Percentiles rank a stretch among this genome's conserved stretches.
Conservation (phyloP, 2,888 invertebrate genomes). For the Lepidochrysops patricia region DNA sequence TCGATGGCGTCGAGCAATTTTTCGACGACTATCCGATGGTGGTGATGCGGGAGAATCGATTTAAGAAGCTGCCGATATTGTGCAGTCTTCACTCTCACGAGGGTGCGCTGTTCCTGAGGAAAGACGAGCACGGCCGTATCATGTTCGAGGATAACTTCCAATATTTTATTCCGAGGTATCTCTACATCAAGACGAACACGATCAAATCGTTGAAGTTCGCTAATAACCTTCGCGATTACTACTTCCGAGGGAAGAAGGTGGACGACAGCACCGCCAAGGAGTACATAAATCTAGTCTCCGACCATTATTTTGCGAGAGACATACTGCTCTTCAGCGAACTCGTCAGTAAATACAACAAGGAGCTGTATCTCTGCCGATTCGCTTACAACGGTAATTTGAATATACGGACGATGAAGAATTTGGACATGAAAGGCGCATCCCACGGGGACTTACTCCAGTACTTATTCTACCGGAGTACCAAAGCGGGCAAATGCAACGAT, state of each 20-base stretch:
- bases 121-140: constrained; percentile 35
- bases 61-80: constrained; percentile 42
- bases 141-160: constrained; percentile 39
- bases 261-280: constrained; percentile 29
- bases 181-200: constrained; percentile 30
- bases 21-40: constrained; percentile 41
- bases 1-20: constrained; percentile 40
- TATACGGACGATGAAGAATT: constrained; percentile 41
- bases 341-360: constrained; percentile 30
- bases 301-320: constrained; percentile 43
- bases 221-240: constrained; percentile 35
- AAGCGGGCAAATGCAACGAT: constrained; percentile 33
- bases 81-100: constrained; percentile 43
- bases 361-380: constrained; percentile 43
- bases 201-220: constrained; percentile 29
- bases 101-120: constrained; percentile 43
- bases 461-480: constrained; percentile 47
- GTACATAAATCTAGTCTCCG: constrained; percentile 43
- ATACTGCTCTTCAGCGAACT: constrained; percentile 37
- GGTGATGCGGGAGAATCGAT: constrained; percentile 34
- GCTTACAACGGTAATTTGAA: constrained; percentile 48
- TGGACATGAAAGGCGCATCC: constrained; percentile 45
- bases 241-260: constrained; percentile 37
- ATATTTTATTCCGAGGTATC: constrained; percentile 41
- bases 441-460: constrained; percentile 59